Evolutionary conservation across 2,888 invertebrate species (phyloP), one percentile per base, ranked within the genome.

Genomic region (Drosophila birchii): DNA sequence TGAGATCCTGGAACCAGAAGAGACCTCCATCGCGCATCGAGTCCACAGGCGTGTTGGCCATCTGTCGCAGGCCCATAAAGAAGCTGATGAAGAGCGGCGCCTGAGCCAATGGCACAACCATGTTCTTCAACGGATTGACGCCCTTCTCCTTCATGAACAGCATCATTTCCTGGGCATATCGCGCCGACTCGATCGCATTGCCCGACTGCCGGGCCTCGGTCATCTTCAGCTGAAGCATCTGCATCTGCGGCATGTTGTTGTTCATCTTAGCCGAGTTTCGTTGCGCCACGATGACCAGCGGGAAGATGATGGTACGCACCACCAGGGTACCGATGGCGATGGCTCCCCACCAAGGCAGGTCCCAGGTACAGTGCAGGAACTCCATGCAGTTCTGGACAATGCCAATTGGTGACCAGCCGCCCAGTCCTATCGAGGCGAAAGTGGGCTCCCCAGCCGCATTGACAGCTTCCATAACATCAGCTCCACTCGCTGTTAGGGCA

Each of bases 331-430:
- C 96, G 61, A 96, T 93, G 4, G 95, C 93, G 81, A 99, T 98
- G 14, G 97, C 94, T 41, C 94, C 95, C 98, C 98, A 99, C 99
- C 99, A 99, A 0, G 99, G 99, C 14, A 99, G 78, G 80, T 96
- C 97, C 14, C 94, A 92, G 0, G 94, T 93, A n/a, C 96, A 94
- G 90, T 99, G 99, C 43, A 98, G 81, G 86, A 93, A 96, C 92
- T 99, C 98, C 83, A 99, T 93, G 74, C 94, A 94, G 51, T 95
- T 94, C 91, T 98, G 97, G 16, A 98, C 94, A 7, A 97, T 91
- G 0, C 98, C 98, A 1, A 96, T 94, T 0, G 98, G 98, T 18
- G 94, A 93, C 95, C 95, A 96, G 32, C 96, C 95, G 3, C 96
- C 97, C 23, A 98, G 93, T 0, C 98, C 98, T 53, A 98, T 91